phyloP scores from a whole-genome alignment of 2,888 invertebrate species.

The Habrosyne pyritoides region DNA sequence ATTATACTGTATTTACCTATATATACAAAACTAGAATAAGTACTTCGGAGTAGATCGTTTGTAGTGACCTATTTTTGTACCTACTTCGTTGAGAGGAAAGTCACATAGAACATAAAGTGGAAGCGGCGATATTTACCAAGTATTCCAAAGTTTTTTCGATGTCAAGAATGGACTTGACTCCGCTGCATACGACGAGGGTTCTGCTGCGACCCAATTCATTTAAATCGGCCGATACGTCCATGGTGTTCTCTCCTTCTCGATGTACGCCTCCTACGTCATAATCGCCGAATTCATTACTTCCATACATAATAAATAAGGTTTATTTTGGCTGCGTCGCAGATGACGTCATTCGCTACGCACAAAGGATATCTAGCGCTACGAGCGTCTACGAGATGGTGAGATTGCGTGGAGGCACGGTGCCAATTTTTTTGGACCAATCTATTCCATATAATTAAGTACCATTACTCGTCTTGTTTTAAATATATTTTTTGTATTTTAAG shows the following conservation, averaged over 20 bases:
- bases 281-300: neutral
- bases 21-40: neutral
- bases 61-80: neutral
- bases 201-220: conserved; percentile 94
- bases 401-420: neutral
- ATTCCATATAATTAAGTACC: neutral
- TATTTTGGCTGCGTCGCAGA: neutral
- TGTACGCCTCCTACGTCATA: conserved; percentile 93
- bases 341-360: conserved; percentile 1
- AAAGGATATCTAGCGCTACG: neutral
- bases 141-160: conserved; percentile 97
- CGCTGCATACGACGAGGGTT: conserved; percentile 96
- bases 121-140: conserved; percentile 82
- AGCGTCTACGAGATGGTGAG: neutral
- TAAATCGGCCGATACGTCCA: conserved; percentile 98
- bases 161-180: conserved; percentile 98
- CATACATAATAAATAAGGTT: neutral
- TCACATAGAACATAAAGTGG: conserved; percentile 11
- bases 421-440: neutral
- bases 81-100: neutral
- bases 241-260: conserved; percentile 91
- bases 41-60: neutral
- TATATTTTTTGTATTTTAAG: neutral
- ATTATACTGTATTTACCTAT: neutral
- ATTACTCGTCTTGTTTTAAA: neutral